Conservation (phyloP, 2,797 vertebrate genomes). For the Okamejei kenojei region DNA sequence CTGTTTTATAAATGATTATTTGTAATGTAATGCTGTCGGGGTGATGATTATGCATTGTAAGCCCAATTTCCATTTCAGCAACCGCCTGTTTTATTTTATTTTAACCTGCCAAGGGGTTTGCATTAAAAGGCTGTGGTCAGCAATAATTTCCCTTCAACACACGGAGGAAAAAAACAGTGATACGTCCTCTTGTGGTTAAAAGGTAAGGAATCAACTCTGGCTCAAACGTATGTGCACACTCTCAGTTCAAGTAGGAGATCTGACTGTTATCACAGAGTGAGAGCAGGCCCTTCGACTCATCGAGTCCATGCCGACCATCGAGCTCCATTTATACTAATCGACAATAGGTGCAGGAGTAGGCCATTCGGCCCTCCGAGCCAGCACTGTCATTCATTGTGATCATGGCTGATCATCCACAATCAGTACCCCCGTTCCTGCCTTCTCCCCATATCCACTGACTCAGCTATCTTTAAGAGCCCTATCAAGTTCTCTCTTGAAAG, state of each 20-base stretch:
- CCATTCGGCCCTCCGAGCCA: too few species aligned
- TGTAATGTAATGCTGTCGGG: not conserved
- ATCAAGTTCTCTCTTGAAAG: too few species aligned
- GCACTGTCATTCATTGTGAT: too few species aligned
- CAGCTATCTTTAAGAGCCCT: too few species aligned
- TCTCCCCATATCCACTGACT: too few species aligned
- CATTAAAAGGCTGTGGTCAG: not conserved
- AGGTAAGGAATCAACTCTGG: not conserved
- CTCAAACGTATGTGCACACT: not conserved
- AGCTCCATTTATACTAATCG: too few species aligned
- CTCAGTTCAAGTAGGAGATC: not conserved
- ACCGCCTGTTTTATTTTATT: not conserved
- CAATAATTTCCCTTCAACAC: not conserved
- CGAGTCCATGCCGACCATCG: too few species aligned
- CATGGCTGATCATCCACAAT: too few species aligned
- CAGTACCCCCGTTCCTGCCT: too few species aligned
- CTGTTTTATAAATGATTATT: not conserved
- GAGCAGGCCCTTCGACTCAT: too few species aligned
- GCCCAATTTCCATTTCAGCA: not conserved
- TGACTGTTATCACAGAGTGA: too few species aligned
- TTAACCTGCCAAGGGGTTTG: not conserved
- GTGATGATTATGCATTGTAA: not conserved
- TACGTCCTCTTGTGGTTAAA: not conserved
- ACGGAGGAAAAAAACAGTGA: not conserved
- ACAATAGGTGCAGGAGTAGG: too few species aligned